Conservation (phyloP, 2,888 invertebrate genomes). For the Lasioglossum morio region DNA sequence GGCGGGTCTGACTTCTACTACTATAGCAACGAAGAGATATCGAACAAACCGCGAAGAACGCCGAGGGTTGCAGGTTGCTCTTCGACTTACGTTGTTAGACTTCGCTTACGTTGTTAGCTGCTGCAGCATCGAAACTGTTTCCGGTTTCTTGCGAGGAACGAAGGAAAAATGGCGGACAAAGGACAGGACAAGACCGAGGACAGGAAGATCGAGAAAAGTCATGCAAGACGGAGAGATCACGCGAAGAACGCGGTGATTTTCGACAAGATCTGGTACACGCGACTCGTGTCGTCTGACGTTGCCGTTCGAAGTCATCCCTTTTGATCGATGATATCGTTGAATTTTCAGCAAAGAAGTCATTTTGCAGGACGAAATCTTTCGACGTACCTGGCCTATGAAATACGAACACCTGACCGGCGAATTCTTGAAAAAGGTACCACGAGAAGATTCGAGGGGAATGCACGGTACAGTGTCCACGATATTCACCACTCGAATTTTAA, state of each 20-base stretch:
- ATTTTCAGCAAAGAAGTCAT: constrained; percentile 76
- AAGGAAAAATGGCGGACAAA: constrained; percentile 56
- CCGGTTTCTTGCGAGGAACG: background rate
- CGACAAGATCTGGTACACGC: constrained; percentile 73
- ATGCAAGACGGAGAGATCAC: constrained; percentile 44
- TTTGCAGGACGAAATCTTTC: constrained; percentile 68
- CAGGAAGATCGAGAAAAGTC: constrained; percentile 54
- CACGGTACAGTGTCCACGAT: constrained; percentile 18
- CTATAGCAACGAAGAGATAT: constrained; percentile 67
- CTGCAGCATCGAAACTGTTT: background rate
- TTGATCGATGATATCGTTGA: background rate
- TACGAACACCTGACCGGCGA: constrained; percentile 74
- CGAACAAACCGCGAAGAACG: constrained; percentile 64
- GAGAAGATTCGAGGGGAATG: constrained; percentile 18
- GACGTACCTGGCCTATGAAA: constrained; percentile 70
- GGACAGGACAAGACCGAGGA: constrained; percentile 57
- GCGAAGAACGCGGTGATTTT: constrained; percentile 63
- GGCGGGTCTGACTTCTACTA: constrained; percentile 31
- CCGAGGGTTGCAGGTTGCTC: background rate
- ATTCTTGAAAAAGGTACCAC: constrained; percentile 73
- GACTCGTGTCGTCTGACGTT: background rate
- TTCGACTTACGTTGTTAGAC: background rate
- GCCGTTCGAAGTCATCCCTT: background rate
- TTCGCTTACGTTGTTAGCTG: background rate
- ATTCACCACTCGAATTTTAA: constrained; percentile 51